Conservation (phyloP, 2,113 vertebrate species). For the Psephotus haematonotus region DNA sequence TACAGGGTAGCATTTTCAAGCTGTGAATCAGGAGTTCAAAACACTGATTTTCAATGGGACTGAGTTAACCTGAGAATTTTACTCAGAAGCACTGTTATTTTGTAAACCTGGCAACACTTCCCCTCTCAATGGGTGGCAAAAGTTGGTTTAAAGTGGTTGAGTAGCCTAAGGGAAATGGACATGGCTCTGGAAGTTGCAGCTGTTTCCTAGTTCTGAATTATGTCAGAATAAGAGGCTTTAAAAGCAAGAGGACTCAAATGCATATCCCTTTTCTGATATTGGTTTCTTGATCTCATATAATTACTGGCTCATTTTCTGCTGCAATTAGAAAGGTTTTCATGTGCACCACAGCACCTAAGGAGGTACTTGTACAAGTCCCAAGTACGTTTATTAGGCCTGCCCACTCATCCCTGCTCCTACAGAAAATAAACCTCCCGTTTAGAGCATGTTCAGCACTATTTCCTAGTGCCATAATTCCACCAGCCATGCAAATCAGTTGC, state of each 20-base stretch:
- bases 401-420: not conserved
- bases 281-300: not conserved
- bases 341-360: not conserved
- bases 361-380: rapidly evolving
- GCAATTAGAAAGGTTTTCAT: not conserved
- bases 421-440: not conserved
- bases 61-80: not conserved
- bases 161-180: not conserved
- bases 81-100: not conserved
- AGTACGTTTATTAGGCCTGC: not conserved
- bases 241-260: not conserved
- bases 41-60: rapidly evolving
- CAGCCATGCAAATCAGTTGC: rapidly evolving
- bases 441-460: rapidly evolving
- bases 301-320: not conserved
- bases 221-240: not conserved
- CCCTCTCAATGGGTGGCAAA: not conserved
- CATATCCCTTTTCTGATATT: not conserved
- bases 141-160: not conserved
- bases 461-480: not conserved
- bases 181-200: not conserved
- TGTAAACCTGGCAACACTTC: not conserved
- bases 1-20: not conserved
- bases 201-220: not conserved
- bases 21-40: not conserved